Conservation (phyloP, 1,140 invertebrate genomes). For the Drosophila pandora region DNA sequence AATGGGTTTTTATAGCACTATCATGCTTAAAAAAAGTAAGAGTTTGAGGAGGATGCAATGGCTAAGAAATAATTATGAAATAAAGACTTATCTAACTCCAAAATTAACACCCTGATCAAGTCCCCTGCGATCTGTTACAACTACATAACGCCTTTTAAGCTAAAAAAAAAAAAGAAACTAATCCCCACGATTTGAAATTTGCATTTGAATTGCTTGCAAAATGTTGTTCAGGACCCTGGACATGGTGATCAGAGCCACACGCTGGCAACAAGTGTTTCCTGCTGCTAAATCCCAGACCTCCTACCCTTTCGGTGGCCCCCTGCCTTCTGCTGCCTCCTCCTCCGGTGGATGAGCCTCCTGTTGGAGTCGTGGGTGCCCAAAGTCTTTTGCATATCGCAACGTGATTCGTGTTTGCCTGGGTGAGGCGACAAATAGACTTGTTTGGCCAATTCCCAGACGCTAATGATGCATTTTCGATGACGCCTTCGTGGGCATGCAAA, state of each 20-base stretch:
- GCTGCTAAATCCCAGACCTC: slow-evolving; percentile 14
- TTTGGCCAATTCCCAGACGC: slow-evolving; percentile 76
- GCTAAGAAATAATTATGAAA: neutral
- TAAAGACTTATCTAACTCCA: neutral
- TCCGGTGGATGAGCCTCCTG: slow-evolving; percentile 7
- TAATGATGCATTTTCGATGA: slow-evolving; percentile 80
- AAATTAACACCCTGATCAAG: neutral
- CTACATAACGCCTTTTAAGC: slow-evolving; percentile 5
- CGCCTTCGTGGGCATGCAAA: slow-evolving; percentile 70
- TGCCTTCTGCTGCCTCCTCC: neutral
- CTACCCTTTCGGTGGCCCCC: neutral
- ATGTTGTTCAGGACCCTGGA: slow-evolving; percentile 30
- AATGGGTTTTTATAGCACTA: neutral
- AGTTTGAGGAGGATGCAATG: too few species aligned
- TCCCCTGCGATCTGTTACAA: slow-evolving; percentile 1
- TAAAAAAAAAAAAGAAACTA: neutral
- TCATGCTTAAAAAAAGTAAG: too few species aligned
- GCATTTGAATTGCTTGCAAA: slow-evolving; percentile 63
- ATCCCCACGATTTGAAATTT: slow-evolving; percentile 41
- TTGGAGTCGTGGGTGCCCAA: slow-evolving; percentile 23
- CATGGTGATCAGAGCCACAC: slow-evolving; percentile 60
- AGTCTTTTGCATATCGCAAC: slow-evolving; percentile 68
- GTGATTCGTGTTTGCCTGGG: slow-evolving; percentile 50
- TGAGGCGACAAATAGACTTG: slow-evolving; percentile 77
- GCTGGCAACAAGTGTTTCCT: slow-evolving; percentile 70